Evolutionary conservation across 2,113 vertebrate species (phyloP).

Genomic region (Sminthopsis crassicaudata): DNA sequence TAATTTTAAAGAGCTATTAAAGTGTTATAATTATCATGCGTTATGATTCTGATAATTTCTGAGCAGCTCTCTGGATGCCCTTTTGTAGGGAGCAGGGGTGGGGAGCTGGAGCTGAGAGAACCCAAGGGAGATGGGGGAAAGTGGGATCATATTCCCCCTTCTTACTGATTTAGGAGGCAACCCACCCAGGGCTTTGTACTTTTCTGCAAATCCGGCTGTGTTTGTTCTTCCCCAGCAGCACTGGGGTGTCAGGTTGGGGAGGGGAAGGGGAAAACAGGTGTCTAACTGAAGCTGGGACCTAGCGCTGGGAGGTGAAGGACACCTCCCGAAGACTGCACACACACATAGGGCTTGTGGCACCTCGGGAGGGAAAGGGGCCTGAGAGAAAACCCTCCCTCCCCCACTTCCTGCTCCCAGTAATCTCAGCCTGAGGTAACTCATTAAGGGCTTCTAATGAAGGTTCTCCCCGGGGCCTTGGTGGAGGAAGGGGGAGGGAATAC

Average conservation of each 20-base stretch:
- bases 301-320: background rate
- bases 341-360: background rate
- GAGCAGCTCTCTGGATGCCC: background rate
- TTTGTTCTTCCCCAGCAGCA: constrained; percentile 72
- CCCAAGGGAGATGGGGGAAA: background rate
- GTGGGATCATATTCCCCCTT: background rate
- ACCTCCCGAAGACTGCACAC: background rate
- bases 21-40: background rate
- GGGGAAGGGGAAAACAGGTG: constrained; percentile 45
- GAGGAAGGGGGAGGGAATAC: background rate
- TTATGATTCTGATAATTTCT: background rate
- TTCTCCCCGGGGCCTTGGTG: constrained; percentile 80
- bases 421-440: constrained; percentile 15
- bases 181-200: constrained; percentile 20
- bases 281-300: background rate
- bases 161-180: background rate
- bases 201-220: constrained; percentile 66
- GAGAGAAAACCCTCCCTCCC: background rate
- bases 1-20: background rate
- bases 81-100: background rate
- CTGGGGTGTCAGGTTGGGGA: constrained; percentile 24
- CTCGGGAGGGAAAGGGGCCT: background rate
- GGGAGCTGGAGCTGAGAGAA: background rate
- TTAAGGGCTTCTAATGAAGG: constrained; percentile 34
- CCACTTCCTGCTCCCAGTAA: background rate